A percentile compares a stretch with the other conserved stretches of the same genome.
phyloP scores from a whole-genome alignment of 2,113 vertebrate genomes.

The Rhinopomastus cyanomelas region DNA sequence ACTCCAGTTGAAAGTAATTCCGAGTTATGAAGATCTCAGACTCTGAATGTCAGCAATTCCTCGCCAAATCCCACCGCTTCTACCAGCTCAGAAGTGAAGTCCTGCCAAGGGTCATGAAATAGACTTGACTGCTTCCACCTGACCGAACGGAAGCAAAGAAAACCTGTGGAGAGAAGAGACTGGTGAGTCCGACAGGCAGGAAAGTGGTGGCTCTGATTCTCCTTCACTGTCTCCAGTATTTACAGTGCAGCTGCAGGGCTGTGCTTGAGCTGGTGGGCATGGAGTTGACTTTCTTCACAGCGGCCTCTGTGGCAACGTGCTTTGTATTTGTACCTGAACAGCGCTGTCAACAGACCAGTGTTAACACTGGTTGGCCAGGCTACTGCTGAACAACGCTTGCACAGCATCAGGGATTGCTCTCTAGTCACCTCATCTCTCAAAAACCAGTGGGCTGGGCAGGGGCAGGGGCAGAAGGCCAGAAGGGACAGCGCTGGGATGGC shows the following conservation, averaged over 20 bases:
- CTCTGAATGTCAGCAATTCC: slow-evolving; percentile 70
- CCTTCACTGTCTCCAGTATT: neutral
- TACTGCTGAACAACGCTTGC: neutral
- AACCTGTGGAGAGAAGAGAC: slow-evolving; percentile 75
- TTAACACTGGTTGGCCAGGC: neutral
- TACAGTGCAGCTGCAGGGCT: neutral
- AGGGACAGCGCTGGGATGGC: neutral
- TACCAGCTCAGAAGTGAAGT: slow-evolving; percentile 99
- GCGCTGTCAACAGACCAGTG: accelerated
- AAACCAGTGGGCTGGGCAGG: neutral
- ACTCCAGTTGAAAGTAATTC: slow-evolving; percentile 81
- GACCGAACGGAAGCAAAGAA: slow-evolving; percentile 98
- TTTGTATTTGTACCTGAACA: neutral
- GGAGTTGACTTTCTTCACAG: neutral
- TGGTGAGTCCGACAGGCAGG: neutral
- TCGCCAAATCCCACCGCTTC: slow-evolving; percentile 60
- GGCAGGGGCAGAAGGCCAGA: neutral
- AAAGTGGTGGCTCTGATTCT: neutral
- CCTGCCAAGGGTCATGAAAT: slow-evolving; percentile 98
- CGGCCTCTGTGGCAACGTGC: accelerated
- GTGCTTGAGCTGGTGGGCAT: no score
- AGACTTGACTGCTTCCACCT: slow-evolving; percentile 98
- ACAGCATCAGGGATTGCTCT: neutral
- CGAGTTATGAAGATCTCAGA: slow-evolving; percentile 75
- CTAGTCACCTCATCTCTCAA: neutral